These are phyloP conservation scores for Pseudopleuronectes americanus DNA, from an alignment of 2,797 vertebrate genomes.

Conservation along the genomic window DNA sequence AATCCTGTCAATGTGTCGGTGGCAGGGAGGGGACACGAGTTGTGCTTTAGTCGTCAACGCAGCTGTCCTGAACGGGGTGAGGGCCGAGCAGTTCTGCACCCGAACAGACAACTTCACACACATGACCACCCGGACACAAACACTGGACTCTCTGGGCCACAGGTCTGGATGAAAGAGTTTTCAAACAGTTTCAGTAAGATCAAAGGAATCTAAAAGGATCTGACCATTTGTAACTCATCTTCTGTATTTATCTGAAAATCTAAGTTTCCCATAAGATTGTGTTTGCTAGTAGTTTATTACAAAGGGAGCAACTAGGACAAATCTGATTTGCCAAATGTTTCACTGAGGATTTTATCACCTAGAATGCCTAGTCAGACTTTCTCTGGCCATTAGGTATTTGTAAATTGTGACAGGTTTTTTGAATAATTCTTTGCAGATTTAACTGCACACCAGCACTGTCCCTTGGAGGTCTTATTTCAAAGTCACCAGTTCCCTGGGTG, in stretches of 20 bases:
- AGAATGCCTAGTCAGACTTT: neutral
- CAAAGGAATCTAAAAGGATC: no score
- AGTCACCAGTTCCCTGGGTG: neutral
- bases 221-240: no score
- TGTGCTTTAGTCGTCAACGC: constrained; percentile 40
- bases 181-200: no score
- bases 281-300: no score
- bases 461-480: neutral
- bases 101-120: constrained; percentile 29
- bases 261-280: no score
- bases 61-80: constrained; percentile 52
- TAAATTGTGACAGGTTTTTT: neutral
- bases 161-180: neutral
- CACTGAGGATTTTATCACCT: neutral
- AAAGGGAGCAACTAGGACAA: neutral
- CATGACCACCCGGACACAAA: constrained; percentile 16
- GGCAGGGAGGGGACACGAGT: constrained; percentile 34
- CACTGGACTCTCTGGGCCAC: neutral
- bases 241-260: no score
- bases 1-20: constrained; percentile 56
- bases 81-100: constrained; percentile 3
- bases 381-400: neutral
- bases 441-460: neutral
- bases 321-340: neutral
- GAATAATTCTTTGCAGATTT: neutral